phyloP scores from a whole-genome alignment of 2,888 invertebrate species.

The Oscheius myriophilus region DNA sequence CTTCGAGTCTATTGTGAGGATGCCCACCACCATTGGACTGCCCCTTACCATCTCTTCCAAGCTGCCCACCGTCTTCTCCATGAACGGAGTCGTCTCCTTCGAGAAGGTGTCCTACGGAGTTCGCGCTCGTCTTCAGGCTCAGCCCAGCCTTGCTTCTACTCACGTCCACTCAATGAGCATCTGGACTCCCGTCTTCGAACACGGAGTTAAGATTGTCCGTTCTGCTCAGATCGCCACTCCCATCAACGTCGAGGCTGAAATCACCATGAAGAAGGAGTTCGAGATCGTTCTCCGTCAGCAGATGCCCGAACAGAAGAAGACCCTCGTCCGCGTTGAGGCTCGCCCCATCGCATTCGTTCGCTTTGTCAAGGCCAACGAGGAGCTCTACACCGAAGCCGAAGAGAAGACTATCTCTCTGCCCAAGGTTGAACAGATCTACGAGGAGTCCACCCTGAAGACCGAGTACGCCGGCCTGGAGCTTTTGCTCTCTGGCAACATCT shows the following conservation, averaged over 20 bases:
- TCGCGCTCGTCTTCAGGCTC: slow-evolving; percentile 37
- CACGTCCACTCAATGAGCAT: slow-evolving; percentile 47
- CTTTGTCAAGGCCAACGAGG: slow-evolving; percentile 38
- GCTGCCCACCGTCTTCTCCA: slow-evolving; percentile 46
- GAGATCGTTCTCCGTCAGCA: slow-evolving; percentile 34
- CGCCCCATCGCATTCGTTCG: slow-evolving; percentile 57
- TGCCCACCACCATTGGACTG: slow-evolving; percentile 61
- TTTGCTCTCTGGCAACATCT: slow-evolving; percentile 43
- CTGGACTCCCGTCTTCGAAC: slow-evolving; percentile 55
- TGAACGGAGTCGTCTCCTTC: slow-evolving; percentile 39
- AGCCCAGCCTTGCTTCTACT: slow-evolving; percentile 49
- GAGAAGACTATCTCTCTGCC: slow-evolving; percentile 54
- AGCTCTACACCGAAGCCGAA: slow-evolving; percentile 45
- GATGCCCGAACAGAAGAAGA: slow-evolving; percentile 48
- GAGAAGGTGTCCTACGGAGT: slow-evolving; percentile 33
- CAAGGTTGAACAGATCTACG: slow-evolving; percentile 39
- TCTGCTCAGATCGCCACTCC: slow-evolving; percentile 53
- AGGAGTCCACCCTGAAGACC: slow-evolving; percentile 34
- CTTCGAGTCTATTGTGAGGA: slow-evolving; percentile 44
- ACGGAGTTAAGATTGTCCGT: slow-evolving; percentile 58
- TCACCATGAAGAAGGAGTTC: slow-evolving; percentile 31
- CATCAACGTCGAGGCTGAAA: slow-evolving; percentile 49
- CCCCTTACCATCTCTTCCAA: slow-evolving; percentile 54
- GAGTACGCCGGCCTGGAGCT: slow-evolving; percentile 12
- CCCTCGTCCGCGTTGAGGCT: slow-evolving; percentile 40